Conservation (phyloP, 2,113 vertebrate genomes). For the Mobula birostris region DNA sequence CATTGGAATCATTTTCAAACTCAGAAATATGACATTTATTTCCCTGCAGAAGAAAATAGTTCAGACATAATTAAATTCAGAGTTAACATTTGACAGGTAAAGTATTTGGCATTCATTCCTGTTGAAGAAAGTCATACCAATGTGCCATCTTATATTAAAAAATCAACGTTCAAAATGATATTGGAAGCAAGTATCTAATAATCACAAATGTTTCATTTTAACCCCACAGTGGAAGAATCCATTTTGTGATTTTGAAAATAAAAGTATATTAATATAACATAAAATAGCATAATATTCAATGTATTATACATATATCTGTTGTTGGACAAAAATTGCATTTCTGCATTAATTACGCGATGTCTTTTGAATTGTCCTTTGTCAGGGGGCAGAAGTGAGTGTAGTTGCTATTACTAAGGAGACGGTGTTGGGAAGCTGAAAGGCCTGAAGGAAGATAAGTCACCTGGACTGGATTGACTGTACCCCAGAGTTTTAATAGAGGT, state of each 20-base stretch:
- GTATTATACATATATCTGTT: neutral
- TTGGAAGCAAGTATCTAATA: neutral
- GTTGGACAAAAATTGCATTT: neutral
- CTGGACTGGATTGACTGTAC: too few species aligned
- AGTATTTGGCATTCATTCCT: constrained; percentile 4
- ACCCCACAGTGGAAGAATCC: neutral
- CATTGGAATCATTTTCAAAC: constrained; percentile 14
- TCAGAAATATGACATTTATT: neutral
- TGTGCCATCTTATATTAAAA: neutral
- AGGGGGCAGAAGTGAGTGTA: too few species aligned
- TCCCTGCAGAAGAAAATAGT: neutral
- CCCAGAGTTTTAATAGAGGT: too few species aligned
- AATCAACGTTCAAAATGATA: neutral
- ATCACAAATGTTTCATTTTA: neutral
- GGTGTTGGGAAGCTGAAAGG: too few species aligned
- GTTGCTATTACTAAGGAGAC: too few species aligned
- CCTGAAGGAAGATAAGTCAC: too few species aligned
- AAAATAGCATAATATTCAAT: neutral
- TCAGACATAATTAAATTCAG: constrained; percentile 20
- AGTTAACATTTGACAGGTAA: constrained; percentile 6
- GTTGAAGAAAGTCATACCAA: neutral
- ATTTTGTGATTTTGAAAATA: neutral
- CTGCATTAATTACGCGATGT: neutral
- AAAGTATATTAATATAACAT: neutral
- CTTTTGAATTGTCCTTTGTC: neutral